Conservation (phyloP, 2,113 vertebrate genomes). For the Rhineura floridana region DNA sequence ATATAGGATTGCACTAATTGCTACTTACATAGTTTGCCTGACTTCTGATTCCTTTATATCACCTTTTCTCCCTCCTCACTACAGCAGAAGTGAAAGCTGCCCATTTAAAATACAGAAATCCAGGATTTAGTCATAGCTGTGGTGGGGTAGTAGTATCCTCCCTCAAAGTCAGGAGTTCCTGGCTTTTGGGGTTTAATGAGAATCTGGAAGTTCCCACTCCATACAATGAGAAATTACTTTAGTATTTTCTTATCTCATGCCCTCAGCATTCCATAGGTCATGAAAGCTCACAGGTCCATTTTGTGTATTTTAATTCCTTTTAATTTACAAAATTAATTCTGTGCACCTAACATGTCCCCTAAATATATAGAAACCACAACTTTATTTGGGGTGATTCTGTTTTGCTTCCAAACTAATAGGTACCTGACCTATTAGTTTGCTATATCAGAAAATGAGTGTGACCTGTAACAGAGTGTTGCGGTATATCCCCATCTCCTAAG, state of each 20-base stretch:
- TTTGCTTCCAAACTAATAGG: no score
- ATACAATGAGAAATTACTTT: background rate
- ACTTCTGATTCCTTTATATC: background rate
- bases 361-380: background rate
- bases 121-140: background rate
- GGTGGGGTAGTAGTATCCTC: background rate
- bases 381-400: no score
- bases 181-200: background rate
- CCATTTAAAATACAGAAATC: background rate
- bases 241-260: background rate
- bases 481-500: no score
- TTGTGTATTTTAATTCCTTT: background rate
- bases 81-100: no score
- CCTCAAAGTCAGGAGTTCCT: no score
- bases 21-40: background rate
- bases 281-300: background rate
- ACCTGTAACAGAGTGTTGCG: no score
- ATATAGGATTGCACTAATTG: background rate
- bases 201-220: background rate
- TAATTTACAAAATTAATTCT: no score
- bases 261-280: background rate
- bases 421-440: no score
- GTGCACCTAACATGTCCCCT: background rate
- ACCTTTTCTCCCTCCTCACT: no score
- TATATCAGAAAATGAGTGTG: no score